Conservation (phyloP, 1,140 invertebrate species). For the Drosophila bifasciata region DNA sequence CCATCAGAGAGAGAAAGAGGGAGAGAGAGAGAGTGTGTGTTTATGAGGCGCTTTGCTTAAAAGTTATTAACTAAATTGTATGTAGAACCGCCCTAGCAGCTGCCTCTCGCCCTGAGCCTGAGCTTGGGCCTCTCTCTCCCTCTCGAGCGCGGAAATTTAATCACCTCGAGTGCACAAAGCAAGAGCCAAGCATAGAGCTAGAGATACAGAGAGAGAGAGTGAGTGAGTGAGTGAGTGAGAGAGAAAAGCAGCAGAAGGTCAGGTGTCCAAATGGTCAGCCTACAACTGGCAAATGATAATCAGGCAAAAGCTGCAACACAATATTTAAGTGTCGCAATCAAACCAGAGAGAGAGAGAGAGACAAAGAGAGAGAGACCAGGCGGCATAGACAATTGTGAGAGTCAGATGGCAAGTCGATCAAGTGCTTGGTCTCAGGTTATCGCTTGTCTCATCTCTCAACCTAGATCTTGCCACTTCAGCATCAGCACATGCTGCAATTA, state of each 20-base stretch:
- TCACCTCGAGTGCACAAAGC: slow-evolving; percentile 52
- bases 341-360: not conserved
- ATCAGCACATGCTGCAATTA: slow-evolving; percentile 26
- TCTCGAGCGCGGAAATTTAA: slow-evolving; percentile 61
- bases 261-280: slow-evolving; percentile 39
- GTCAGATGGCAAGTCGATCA: slow-evolving; percentile 3
- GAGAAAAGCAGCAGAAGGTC: slow-evolving; percentile 10
- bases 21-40: slow-evolving; percentile 15
- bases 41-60: slow-evolving; percentile 69
- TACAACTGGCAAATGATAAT: slow-evolving; percentile 43
- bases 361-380: not conserved
- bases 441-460: slow-evolving; percentile 1
- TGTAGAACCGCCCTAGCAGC: slow-evolving; percentile 41
- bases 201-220: not conserved
- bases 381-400: not conserved
- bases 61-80: slow-evolving; percentile 77
- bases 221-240: not conserved
- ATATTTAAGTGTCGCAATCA: slow-evolving; percentile 63
- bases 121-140: slow-evolving; percentile 34
- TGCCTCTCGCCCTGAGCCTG: not conserved
- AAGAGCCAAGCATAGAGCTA: not conserved
- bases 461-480: too few species aligned
- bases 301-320: slow-evolving; percentile 62
- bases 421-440: too few species aligned
- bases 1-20: slow-evolving; percentile 12